phyloP scores from a whole-genome alignment of 2,888 invertebrate genomes.

The Ichneumon xanthorius region DNA sequence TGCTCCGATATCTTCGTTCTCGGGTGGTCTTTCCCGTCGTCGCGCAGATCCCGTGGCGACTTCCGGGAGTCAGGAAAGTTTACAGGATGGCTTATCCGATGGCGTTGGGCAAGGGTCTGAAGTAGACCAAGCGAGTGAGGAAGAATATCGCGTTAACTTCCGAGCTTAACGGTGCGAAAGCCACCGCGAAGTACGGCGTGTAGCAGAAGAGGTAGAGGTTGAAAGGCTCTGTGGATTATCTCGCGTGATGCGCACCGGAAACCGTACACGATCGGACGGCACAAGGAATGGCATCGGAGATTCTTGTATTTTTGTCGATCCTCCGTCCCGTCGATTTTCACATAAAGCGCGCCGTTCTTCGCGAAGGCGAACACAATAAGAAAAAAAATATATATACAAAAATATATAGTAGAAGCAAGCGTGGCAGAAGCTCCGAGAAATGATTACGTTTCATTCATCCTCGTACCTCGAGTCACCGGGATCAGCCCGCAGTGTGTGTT shows the following conservation, averaged over 20 bases:
- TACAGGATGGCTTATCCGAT: slow-evolving; percentile 60
- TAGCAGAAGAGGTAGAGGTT: slow-evolving; percentile 28
- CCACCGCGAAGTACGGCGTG: slow-evolving; percentile 46
- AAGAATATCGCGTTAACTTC: slow-evolving; percentile 65
- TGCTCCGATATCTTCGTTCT: slow-evolving; percentile 32
- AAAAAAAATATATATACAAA: slow-evolving; percentile 24
- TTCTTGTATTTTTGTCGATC: slow-evolving; percentile 52
- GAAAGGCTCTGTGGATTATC: slow-evolving; percentile 61
- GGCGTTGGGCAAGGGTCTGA: neutral
- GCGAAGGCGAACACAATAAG: slow-evolving; percentile 17
- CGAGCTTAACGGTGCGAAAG: slow-evolving; percentile 64
- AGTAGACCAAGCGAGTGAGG: slow-evolving; percentile 3
- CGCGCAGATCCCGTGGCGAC: slow-evolving; percentile 44
- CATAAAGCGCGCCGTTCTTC: slow-evolving; percentile 33
- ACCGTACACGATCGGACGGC: slow-evolving; percentile 45
- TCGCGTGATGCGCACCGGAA: slow-evolving; percentile 64
- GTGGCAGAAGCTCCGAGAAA: neutral
- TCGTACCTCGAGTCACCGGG: neutral
- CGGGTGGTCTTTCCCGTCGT: slow-evolving; percentile 20
- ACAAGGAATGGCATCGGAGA: slow-evolving; percentile 36
- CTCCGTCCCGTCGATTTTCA: slow-evolving; percentile 36
- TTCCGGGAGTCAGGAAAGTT: slow-evolving; percentile 61
- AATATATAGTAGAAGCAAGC: neutral
- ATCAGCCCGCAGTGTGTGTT: neutral
- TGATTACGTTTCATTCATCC: slow-evolving; percentile 11